Conservation (phyloP, 2,888 invertebrate genomes). For the Clitarchus hookeri region DNA sequence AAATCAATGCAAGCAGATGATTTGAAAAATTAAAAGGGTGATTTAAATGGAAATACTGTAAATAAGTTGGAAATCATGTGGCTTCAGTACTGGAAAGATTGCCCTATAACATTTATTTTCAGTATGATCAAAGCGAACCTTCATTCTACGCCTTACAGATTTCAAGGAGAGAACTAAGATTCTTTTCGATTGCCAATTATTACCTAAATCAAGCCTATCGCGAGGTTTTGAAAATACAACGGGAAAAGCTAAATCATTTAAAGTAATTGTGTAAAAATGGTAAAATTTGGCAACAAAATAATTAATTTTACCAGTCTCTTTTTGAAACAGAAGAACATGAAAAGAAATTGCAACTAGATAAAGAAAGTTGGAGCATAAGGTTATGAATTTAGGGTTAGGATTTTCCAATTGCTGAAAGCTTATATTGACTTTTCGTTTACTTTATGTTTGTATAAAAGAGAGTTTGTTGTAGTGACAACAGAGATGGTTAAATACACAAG, state of each 20-base stretch:
- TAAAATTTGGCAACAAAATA: not conserved
- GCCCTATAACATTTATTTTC: not conserved
- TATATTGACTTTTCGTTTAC: too few species aligned
- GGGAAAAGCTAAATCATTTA: not conserved
- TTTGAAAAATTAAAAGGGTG: not conserved
- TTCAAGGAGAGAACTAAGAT: not conserved
- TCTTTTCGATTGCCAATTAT: not conserved
- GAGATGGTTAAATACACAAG: too few species aligned
- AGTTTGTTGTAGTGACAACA: too few species aligned
- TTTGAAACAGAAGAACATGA: not conserved
- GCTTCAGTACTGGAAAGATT: not conserved
- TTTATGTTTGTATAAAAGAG: too few species aligned
- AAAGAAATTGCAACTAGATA: too few species aligned
- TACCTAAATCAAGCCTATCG: conserved; percentile 15
- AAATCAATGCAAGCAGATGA: not conserved
- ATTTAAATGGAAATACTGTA: not conserved
- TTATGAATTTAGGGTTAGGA: too few species aligned
- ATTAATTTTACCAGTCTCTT: conserved; percentile 6
- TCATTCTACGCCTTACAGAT: not conserved
- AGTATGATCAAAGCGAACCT: not conserved
- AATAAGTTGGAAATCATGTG: not conserved
- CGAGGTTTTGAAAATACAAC: not conserved
- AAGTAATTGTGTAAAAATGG: too few species aligned
- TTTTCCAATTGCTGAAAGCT: too few species aligned
- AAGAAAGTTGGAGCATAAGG: too few species aligned